Conservation (phyloP, 2,888 invertebrate species). For the Ceratothoa steindachneri region DNA sequence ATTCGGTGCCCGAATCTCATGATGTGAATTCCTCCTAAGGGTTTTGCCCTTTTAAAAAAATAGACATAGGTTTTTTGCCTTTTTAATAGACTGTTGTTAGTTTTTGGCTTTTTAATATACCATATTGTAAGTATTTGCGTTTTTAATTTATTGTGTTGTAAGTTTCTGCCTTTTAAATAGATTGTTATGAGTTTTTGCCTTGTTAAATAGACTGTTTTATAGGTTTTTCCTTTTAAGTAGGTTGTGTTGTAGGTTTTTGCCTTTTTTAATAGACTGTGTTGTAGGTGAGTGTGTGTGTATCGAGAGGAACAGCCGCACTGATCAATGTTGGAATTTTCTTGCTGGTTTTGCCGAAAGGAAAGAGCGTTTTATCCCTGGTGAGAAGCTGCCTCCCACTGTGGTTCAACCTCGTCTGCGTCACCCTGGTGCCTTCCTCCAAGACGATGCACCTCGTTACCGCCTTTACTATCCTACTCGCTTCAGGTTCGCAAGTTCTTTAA, state of each 20-base stretch:
- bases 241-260: not conserved
- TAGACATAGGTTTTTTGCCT: no score
- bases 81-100: no score
- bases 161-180: no score
- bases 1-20: no score
- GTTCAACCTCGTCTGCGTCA: not conserved
- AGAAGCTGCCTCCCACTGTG: not conserved
- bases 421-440: slow-evolving; percentile 54
- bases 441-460: slow-evolving; percentile 60
- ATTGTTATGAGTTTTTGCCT: not conserved
- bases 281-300: slow-evolving; percentile 59
- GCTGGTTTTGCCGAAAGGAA: slow-evolving; percentile 58
- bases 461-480: slow-evolving; percentile 56
- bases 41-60: no score
- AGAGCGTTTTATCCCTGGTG: slow-evolving; percentile 57
- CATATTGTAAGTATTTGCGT: no score
- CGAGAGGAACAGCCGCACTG: slow-evolving; percentile 58
- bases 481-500: slow-evolving; percentile 54
- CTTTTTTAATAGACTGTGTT: not conserved
- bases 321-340: slow-evolving; percentile 51
- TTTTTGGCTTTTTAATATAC: no score
- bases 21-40: no score
- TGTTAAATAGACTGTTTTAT: not conserved
- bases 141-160: no score
- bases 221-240: no score